Base-by-base conservation (phyloP, 2,888 invertebrate species). In the Andrena flavipes region DNA sequence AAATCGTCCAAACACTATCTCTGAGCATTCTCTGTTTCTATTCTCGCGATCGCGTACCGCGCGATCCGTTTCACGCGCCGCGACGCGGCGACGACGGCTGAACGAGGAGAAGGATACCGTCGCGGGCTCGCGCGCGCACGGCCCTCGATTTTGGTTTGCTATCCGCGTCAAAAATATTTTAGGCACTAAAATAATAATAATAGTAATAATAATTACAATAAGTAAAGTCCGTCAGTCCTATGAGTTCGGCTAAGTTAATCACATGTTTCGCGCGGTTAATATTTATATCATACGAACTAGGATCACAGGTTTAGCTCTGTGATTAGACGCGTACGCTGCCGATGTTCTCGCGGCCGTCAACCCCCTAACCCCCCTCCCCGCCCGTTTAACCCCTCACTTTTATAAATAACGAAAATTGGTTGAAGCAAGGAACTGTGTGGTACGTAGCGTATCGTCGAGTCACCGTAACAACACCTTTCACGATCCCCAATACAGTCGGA, bases 191-290 rank as follows among this genome's bases (percentile, higher is more conserved):
- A 73, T 26, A 64, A 64, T 72, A 76, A 76, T 76, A 54, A 54
- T 20, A 42, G 33, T 42, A 56, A 56, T 63, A 63, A 69, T 73
- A 64, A 54, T 51, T 23, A 82, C 86, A 88, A 83, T 91, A 90
- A 91, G 89, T 91, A 89, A 88, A 88, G 88, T 91, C 90, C 90
- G 86, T 93, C 92, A 93, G 92, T 93, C 91, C 91, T 92, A 92
- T 90, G 89, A 89, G 87, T 90, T 90, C 88, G 87, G 80, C 88
- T 90, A 90, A 86, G 87, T 87, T 91, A 92, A 93, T 93, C 93
- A 92, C 92, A 92, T 89, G 84, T 90, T 90, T 90, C 80, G 23
- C 56, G 35, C 48, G 64, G 29, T 60, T 64, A 75, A 83, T 89
- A 86, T 85, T 35, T 30, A 20, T 23, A 56, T 26, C 56, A 68